Evolutionary conservation across 1,140 invertebrate species (phyloP), one percentile per base, ranked within the genome.

Genomic region (Euwallacea fornicatus): DNA sequence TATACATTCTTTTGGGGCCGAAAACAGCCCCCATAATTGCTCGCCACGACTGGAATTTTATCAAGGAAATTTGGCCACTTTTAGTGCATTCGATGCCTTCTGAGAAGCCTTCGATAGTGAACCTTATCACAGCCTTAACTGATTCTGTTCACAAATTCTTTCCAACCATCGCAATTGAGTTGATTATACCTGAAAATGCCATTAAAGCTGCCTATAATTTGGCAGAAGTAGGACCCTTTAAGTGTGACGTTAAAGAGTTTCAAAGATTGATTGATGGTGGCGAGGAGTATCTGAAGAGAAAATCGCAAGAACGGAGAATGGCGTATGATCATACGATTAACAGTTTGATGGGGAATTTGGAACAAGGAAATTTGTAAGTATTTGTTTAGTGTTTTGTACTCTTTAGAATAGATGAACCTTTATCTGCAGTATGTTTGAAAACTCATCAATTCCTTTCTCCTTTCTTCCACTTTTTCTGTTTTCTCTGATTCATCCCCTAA

Each of bases 101-200:
- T 0, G 93, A 95, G 77, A 94, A 95, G 79, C 86, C 88, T 2
- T 93, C 91, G 8, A 89, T 95, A 43, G 88, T 94, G 54, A 85
- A 83, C 69, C 80, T 96, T 44, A 87, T 95, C 62, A 91, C 93
- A 67, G 80, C 74, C 8, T 77, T 90, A 42, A 76, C 83, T 7
- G 84, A 87, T 7, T 78, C 74, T 7, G 76, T 82, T 4, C 79
- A 78, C 42, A 84, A 82, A 50, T 79, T 83, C 50, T 88, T 89
- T 76, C 85, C 84, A 2, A 86, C 87, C 0, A 84, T 87, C 16
- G 85, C 86, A 6, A 88, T 90, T 7, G 82, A 84, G 6, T 76
- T 86, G 1, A 80, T 86, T 69, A 82, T 91, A 56, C 82, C 86
- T 0, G 81, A 88, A 2, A 73, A 71, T 0, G 86, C 85, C 62